phyloP scores from a whole-genome alignment of 2,113 vertebrate genomes.

The Oenanthe oenanthe region DNA sequence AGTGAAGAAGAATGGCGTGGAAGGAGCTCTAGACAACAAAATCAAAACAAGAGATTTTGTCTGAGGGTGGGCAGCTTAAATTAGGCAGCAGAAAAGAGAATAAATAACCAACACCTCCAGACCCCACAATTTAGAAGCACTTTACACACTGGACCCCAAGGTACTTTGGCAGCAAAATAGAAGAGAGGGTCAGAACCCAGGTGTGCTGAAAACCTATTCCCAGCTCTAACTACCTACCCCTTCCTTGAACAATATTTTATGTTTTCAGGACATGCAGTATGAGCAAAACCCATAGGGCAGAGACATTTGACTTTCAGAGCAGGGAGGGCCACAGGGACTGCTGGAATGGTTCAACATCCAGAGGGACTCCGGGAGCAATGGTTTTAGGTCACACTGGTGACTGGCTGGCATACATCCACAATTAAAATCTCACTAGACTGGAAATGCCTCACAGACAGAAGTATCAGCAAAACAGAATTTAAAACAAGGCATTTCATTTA shows the following conservation, averaged over 20 bases:
- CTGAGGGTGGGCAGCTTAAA: not conserved
- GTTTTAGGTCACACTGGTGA: conserved; percentile 8
- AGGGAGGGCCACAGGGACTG: not conserved
- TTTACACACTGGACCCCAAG: not conserved
- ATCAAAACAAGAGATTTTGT: not conserved
- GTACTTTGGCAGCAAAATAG: not conserved
- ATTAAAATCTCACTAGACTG: conserved; percentile 59
- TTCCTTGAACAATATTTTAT: not conserved
- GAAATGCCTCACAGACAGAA: conserved; percentile 59
- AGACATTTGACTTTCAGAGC: not conserved
- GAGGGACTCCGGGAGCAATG: not conserved
- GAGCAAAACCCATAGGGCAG: not conserved
- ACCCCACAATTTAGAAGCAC: not conserved
- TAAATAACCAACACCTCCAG: not conserved
- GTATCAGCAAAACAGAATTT: conserved; percentile 55
- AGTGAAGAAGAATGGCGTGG: conserved; percentile 83
- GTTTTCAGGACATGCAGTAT: not conserved
- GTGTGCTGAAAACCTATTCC: not conserved
- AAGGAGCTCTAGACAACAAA: conserved; percentile 79
- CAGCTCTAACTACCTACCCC: not conserved
- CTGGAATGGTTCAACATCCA: not conserved
- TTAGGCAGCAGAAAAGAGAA: not conserved
- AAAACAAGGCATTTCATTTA: not conserved
- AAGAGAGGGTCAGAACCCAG: not conserved
- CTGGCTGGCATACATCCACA: conserved; percentile 52